These are phyloP conservation scores for Tor tambroides DNA, from an alignment of 2,113 vertebrate species.

Conservation along the genomic window DNA sequence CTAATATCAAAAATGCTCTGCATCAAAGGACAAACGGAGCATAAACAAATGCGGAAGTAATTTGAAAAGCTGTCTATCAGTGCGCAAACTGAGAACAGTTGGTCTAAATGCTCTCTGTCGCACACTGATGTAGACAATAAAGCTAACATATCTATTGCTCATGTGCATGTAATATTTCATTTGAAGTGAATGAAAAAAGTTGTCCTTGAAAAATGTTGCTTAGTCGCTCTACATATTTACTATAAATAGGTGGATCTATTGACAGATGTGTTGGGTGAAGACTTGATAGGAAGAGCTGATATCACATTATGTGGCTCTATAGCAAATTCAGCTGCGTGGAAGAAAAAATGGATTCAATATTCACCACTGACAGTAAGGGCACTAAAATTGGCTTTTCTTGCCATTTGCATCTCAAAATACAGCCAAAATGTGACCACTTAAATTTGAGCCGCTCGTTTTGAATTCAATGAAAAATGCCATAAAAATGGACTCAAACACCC, in stretches of 20 bases:
- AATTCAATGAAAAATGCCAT: neutral
- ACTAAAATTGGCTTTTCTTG: neutral
- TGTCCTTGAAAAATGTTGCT: slow-evolving; percentile 44
- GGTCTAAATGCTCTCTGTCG: neutral
- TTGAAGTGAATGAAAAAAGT: slow-evolving; percentile 27
- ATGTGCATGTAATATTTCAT: slow-evolving; percentile 2
- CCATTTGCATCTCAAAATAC: neutral
- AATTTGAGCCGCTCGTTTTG: neutral
- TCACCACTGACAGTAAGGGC: slow-evolving; percentile 11
- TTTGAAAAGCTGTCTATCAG: neutral
- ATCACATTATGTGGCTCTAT: slow-evolving; percentile 19
- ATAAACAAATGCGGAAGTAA: neutral
- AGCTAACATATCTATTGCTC: neutral
- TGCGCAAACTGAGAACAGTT: neutral
- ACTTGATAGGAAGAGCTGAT: slow-evolving; percentile 26
- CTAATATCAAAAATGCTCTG: slow-evolving; percentile 18
- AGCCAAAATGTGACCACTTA: slow-evolving; percentile 7
- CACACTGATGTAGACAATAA: neutral
- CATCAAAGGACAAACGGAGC: slow-evolving; percentile 37
- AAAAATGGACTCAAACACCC: neutral
- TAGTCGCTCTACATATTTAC: slow-evolving; percentile 22
- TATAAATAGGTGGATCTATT: slow-evolving; percentile 47
- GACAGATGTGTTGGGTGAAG: slow-evolving; percentile 28
- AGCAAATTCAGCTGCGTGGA: slow-evolving; percentile 44
- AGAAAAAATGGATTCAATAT: neutral